Evolutionary conservation across 2,888 invertebrate species (phyloP).

Genomic region (Drosophila anomalipes): DNA sequence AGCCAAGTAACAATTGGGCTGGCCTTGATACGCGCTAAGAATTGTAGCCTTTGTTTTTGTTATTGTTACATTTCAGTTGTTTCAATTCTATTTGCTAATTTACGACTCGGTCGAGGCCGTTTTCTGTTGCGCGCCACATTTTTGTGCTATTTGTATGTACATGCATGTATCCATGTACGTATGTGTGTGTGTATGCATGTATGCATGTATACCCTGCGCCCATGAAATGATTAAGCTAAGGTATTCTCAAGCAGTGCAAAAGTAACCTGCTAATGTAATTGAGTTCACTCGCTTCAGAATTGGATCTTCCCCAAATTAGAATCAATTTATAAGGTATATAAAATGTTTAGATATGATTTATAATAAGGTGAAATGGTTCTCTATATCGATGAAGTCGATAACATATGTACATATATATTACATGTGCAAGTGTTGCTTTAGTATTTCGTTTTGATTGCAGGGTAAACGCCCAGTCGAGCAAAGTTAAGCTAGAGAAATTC

Average conservation of each 20-base stretch:
- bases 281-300: not conserved
- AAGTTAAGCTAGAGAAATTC: not conserved
- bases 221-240: slow-evolving; percentile 5
- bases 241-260: not conserved
- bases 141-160: slow-evolving; percentile 6
- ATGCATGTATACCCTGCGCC: not conserved
- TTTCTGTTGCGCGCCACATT: slow-evolving; percentile 7
- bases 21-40: slow-evolving; percentile 65
- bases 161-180: not conserved
- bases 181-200: not conserved
- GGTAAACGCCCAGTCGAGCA: slow-evolving; percentile 1
- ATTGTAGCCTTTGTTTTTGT: slow-evolving; percentile 46
- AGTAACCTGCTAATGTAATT: not conserved
- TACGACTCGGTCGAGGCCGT: slow-evolving; percentile 47
- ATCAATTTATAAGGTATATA: not conserved
- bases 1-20: slow-evolving; percentile 54
- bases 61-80: slow-evolving; percentile 40
- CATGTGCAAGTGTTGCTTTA: not conserved
- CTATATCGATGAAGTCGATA: too few species aligned
- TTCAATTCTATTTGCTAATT: slow-evolving; percentile 65
- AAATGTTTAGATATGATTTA: not conserved
- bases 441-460: not conserved
- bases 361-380: too few species aligned
- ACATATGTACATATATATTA: too few species aligned
- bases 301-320: not conserved